Percentiles rank a stretch among this genome's conserved stretches.
Evolutionary conservation across 2,797 vertebrate genomes (phyloP).

Genomic region (Myotis vivesi): DNA sequence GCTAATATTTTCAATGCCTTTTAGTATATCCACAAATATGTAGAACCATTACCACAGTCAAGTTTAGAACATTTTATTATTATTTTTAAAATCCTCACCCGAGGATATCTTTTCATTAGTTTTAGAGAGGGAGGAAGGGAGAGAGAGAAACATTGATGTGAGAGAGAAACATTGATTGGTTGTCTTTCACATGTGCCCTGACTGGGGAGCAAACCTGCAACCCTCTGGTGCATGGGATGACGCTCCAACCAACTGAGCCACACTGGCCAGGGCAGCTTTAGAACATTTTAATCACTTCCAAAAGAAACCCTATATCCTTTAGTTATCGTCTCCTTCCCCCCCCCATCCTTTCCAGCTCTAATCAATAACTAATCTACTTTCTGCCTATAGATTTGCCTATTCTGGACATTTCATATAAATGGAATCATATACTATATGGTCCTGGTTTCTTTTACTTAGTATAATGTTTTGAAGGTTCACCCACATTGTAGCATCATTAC

Average conservation of each 20-base stretch:
- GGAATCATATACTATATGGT: neutral
- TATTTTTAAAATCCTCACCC: too few relatives aligned
- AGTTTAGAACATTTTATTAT: neutral
- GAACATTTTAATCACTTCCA: slow-evolving; percentile 1
- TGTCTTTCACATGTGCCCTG: too few relatives aligned
- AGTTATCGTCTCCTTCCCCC: neutral
- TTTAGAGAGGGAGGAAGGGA: too few relatives aligned
- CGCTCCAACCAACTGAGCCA: neutral
- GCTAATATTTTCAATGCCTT: neutral
- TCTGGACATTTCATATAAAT: neutral
- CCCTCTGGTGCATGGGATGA: neutral
- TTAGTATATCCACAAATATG: neutral
- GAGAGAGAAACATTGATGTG: too few relatives aligned
- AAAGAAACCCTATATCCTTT: neutral
- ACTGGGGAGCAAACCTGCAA: neutral
- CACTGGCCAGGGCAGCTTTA: neutral
- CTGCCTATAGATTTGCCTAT: neutral
- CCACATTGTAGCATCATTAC: neutral
- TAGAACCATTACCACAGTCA: neutral
- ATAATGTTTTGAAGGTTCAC: too few relatives aligned
- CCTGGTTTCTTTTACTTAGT: too few relatives aligned
- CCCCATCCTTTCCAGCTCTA: neutral
- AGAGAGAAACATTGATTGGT: too few relatives aligned
- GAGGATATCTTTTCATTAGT: too few relatives aligned
- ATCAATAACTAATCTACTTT: neutral